phyloP scores from a whole-genome alignment of 2,888 invertebrate species.

The Leucoma salicis region DNA sequence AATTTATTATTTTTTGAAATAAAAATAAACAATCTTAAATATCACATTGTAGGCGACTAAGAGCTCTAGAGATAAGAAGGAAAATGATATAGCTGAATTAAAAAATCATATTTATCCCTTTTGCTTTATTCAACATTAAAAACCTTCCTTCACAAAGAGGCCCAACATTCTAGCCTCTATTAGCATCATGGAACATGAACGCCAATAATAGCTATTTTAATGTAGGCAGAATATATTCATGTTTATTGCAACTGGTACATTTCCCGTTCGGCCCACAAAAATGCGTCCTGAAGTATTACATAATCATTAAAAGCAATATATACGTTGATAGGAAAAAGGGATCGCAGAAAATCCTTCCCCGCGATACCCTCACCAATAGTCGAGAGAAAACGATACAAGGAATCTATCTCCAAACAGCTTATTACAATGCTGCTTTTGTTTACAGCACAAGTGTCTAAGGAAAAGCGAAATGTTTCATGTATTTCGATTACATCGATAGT shows the following conservation, averaged over 20 bases:
- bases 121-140: background rate
- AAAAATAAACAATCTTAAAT: too few species aligned
- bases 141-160: background rate
- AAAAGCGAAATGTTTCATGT: slow-evolving; percentile 48
- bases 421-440: slow-evolving; percentile 49
- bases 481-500: slow-evolving; percentile 42
- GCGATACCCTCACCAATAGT: slow-evolving; percentile 23
- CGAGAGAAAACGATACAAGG: slow-evolving; percentile 26
- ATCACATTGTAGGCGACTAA: too few species aligned
- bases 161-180: slow-evolving; percentile 11
- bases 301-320: slow-evolving; percentile 40
- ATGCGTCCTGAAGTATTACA: slow-evolving; percentile 19
- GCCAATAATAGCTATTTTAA: slow-evolving; percentile 18
- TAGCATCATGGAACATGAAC: slow-evolving; percentile 10
- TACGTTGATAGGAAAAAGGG: slow-evolving; percentile 36
- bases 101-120: background rate
- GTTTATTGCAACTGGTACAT: slow-evolving; percentile 36
- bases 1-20: too few species aligned
- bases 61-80: too few species aligned
- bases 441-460: slow-evolving; percentile 39
- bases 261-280: slow-evolving; percentile 22
- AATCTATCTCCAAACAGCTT: slow-evolving; percentile 38
- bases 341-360: slow-evolving; percentile 30
- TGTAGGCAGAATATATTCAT: slow-evolving; percentile 23
- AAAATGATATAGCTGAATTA: too few species aligned